Conservation (phyloP, 2,113 vertebrate species). For the Myrmecobius fasciatus region DNA sequence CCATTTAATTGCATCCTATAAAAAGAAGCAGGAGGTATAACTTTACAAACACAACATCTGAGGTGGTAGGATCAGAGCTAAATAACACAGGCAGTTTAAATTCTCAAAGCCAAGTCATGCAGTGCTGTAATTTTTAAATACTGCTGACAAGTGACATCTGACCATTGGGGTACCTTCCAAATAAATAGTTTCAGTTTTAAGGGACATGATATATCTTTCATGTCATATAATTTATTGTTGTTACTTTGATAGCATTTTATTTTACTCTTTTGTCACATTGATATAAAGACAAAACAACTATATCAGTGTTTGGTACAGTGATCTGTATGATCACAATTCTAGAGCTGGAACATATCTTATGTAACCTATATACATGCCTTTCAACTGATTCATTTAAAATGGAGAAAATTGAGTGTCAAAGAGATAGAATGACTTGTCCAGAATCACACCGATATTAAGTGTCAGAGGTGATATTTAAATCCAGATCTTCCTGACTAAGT, state of each 20-base stretch:
- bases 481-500: background rate
- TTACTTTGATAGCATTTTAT: conserved; percentile 34
- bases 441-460: background rate
- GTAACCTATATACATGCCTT: background rate
- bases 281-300: conserved; percentile 54
- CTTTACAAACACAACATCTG: conserved; percentile 81
- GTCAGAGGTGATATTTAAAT: background rate
- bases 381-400: background rate
- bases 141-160: conserved; percentile 21
- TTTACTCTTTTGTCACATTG: conserved; percentile 15
- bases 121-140: conserved; percentile 62
- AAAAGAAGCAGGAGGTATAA: conserved; percentile 76
- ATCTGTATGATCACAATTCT: background rate
- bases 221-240: conserved; percentile 41
- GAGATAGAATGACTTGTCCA: background rate
- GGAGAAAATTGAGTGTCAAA: background rate
- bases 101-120: conserved; percentile 50
- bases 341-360: background rate
- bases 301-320: conserved; percentile 9
- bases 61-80: conserved; percentile 70
- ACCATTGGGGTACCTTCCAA: conserved; percentile 42
- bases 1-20: conserved; percentile 78
- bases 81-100: conserved; percentile 72
- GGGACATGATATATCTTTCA: conserved; percentile 21
- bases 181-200: conserved; percentile 54